Base-by-base conservation (phyloP, 2,888 invertebrate species). In the Hypolimnas misippus region DNA sequence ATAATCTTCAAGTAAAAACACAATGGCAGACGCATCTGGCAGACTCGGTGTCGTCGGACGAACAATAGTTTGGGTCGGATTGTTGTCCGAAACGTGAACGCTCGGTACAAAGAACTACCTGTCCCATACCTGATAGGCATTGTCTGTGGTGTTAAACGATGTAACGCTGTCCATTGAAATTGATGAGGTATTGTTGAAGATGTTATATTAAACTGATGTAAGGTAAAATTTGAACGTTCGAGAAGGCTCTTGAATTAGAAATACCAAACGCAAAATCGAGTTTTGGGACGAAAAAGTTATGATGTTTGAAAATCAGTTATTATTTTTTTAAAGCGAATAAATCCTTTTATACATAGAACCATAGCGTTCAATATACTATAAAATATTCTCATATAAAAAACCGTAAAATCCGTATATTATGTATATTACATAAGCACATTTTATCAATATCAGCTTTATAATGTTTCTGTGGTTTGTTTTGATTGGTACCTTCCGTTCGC, bases 21-120 rank as follows among this genome's bases (percentile, higher is more conserved):
- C 82, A 87, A 86, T 78, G 71, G 51, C 65, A 21, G 67, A 68
- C 75, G 79, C 84, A 88, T 88, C 88, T 88, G 88, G 81, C 82
- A 89, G 89, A 89, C 89, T 79, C 69, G 65, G 76, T 80, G 89
- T 86, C 89, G 87, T 83, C 86, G 42, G 12, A 65, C 64, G 14
- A 66, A 87, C 84, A 87, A 87, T 81, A 69, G 74, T 66, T 65
- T 67, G 54, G 42, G 31, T 56, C 8, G 59, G n/a, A n/a, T 54
- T 54, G 44, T 60, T 56, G 49, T 54, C 10, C 57, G 57, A 53
- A 61, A 56, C 58, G 19, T 52, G 33, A 49, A 56, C 16, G 31
- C 29, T 40, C 21, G 35, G 31, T 19, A 46, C 51, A 56, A 52
- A 52, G n/a, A 52, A 31, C 52, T 46, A 60, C 63, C 35, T 51